These are phyloP conservation scores for Harpalus rubripes DNA, from an alignment of 2,888 invertebrate genomes.

Conservation along the genomic window DNA sequence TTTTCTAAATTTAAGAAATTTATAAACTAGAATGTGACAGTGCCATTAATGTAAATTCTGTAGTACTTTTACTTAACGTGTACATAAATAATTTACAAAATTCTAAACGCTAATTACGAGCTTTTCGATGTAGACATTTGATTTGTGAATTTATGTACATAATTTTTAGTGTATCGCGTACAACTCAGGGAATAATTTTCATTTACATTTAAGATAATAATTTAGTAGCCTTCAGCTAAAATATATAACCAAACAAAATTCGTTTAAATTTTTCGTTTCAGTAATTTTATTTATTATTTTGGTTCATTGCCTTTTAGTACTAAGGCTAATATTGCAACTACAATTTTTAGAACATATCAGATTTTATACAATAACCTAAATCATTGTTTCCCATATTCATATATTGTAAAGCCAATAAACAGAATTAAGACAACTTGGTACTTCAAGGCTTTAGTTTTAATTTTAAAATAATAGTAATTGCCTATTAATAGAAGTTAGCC, in stretches of 20 bases:
- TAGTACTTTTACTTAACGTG: conserved; percentile 53
- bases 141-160: conserved; percentile 20
- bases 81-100: conserved; percentile 47
- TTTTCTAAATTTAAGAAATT: conserved; percentile 37
- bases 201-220: conserved; percentile 51
- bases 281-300: not conserved
- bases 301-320: conserved; percentile 35
- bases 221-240: conserved; percentile 23
- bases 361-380: conserved; percentile 30
- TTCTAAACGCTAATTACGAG: conserved; percentile 44
- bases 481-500: conserved; percentile 55
- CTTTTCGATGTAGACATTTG: conserved; percentile 33
- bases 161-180: conserved; percentile 60
- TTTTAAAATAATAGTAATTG: conserved; percentile 44
- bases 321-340: conserved; percentile 13
- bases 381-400: not conserved
- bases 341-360: conserved; percentile 34
- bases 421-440: conserved; percentile 35
- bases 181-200: conserved; percentile 63
- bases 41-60: conserved; percentile 58
- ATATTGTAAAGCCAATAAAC: not conserved
- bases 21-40: conserved; percentile 58
- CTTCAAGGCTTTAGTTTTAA: conserved; percentile 47
- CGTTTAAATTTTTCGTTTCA: conserved; percentile 1
- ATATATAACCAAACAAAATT: not conserved